Base-by-base conservation (phyloP, 1,140 invertebrate genomes). In the Aphelenchoides avenae region DNA sequence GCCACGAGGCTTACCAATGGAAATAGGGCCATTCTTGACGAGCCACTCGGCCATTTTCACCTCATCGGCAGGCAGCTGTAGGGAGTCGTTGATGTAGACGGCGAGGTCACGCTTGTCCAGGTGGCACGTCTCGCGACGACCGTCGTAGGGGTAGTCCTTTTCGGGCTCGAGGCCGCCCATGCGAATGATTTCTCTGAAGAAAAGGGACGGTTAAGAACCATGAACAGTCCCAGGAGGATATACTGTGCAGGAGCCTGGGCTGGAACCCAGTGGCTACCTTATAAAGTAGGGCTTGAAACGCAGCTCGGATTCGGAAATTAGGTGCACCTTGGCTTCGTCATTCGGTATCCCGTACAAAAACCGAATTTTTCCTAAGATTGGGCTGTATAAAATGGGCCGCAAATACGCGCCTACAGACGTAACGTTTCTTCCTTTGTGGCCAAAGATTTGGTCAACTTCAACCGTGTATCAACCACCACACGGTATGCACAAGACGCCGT, bases 31-130 rank as follows among this genome's bases (percentile, higher is more conserved):
- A 80, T 96, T 90, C 61, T 85, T 77, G 1, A 87, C 82, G 0
- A 97, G 80, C 89, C 89, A 97, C 62, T 88, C 85, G 13, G 89
- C 88, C 85, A 98, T 94, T 68, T 89, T 84, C 77, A 62, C 47
- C 79, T 98, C 94, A 80, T 97, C 85, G 15, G 84, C 82, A 6
- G 89, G 86, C 44, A 98, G 86, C 74, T 93, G 90, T 0, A 96
- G 81, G 44, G 87, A 89, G 4, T 87, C 86, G 33, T 83, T 83
- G 48, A 98, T 84, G 61, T 86, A 84, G 0, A 89, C 91, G 63
- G 62, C 70, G 20, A 78, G 75, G 20, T 80, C 58, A n/a, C 60
- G 61, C 31, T 51, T 29, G n/a, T 39, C 57, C 27, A 76, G 33
- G 41, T 75, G 61, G 40, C 72, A 74, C 22, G 64, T 46, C 20